Percentiles rank a stretch among this genome's conserved stretches.
phyloP scores from a whole-genome alignment of 2,113 vertebrate genomes.

The Trachemys scripta region DNA sequence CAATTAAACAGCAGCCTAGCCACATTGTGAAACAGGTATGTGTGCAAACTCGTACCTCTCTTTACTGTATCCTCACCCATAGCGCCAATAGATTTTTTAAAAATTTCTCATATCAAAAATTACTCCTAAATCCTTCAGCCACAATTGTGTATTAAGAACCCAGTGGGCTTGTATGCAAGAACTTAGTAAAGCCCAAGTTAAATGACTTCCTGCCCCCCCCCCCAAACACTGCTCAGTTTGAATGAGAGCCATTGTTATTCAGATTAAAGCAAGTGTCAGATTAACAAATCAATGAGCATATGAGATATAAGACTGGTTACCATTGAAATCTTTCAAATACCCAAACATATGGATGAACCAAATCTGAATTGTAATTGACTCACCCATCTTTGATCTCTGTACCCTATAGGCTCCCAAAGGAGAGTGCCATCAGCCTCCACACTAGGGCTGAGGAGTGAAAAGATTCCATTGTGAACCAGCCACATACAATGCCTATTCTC shows the following conservation, averaged over 20 bases:
- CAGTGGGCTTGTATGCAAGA: neutral
- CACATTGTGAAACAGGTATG: neutral
- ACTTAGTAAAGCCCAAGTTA: slow-evolving; percentile 55
- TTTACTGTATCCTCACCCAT: neutral
- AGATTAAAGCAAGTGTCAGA: slow-evolving; percentile 72
- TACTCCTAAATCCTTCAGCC: neutral
- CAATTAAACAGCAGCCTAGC: neutral
- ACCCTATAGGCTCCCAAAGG: slow-evolving; percentile 54
- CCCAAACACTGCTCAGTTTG: slow-evolving; percentile 42
- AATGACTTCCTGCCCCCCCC: slow-evolving; percentile 48
- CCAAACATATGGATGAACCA: slow-evolving; percentile 65
- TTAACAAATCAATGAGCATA: slow-evolving; percentile 65
- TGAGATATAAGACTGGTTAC: slow-evolving; percentile 38
- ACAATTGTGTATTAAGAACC: neutral
- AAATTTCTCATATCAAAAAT: neutral
- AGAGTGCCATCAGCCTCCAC: neutral
- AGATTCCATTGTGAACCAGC: slow-evolving; percentile 26
- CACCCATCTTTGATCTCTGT: slow-evolving; percentile 67
- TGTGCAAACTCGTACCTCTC: neutral
- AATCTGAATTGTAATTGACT: slow-evolving; percentile 62
- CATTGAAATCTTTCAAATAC: slow-evolving; percentile 62
- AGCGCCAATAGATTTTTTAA: neutral
- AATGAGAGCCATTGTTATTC: slow-evolving; percentile 69
- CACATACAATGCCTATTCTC: slow-evolving; percentile 41
- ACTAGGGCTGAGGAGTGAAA: neutral